Conservation (phyloP, 2,888 invertebrate species). For the Rhamnusium bicolor region DNA sequence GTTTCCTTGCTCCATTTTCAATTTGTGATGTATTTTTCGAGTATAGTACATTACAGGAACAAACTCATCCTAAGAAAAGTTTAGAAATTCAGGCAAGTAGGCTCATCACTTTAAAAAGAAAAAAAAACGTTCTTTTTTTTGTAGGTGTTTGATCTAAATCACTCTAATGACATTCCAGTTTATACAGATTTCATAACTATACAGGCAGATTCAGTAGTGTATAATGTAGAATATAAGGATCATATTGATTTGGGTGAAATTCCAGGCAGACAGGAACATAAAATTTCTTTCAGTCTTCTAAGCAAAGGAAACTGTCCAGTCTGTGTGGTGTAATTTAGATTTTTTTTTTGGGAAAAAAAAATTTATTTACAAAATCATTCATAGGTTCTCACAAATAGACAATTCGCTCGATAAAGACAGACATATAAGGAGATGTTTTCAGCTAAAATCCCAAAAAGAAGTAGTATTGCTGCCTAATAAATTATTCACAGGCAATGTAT, state of each 20-base stretch:
- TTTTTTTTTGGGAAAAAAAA: not conserved
- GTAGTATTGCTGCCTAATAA: slow-evolving; percentile 49
- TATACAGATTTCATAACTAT: slow-evolving; percentile 43
- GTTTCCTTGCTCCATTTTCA: slow-evolving; percentile 70
- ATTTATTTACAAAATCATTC: slow-evolving; percentile 29
- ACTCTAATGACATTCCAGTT: slow-evolving; percentile 42
- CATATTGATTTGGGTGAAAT: slow-evolving; percentile 74
- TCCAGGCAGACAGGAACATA: slow-evolving; percentile 73
- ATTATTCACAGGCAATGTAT: slow-evolving; percentile 49
- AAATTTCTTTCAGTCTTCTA: slow-evolving; percentile 71
- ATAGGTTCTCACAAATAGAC: slow-evolving; percentile 52
- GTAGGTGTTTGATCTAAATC: slow-evolving; percentile 40
- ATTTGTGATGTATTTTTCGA: slow-evolving; percentile 72
- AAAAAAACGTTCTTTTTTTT: not conserved
- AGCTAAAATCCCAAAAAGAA: slow-evolving; percentile 44
- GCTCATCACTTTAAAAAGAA: not conserved
- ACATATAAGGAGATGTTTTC: slow-evolving; percentile 47
- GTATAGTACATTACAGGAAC: slow-evolving; percentile 70
- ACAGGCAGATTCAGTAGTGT: slow-evolving; percentile 76
- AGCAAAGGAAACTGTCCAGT: slow-evolving; percentile 74
- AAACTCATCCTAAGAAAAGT: slow-evolving; percentile 67
- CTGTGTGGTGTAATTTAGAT: slow-evolving; percentile 43
- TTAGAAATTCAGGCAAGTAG: slow-evolving; percentile 70
- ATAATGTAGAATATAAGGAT: slow-evolving; percentile 71
- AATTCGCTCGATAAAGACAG: slow-evolving; percentile 11